A percentile compares a stretch with the other conserved stretches of the same genome.
Evolutionary conservation across 2,113 vertebrate species (phyloP).

Genomic region (Platysternon megacephalum): DNA sequence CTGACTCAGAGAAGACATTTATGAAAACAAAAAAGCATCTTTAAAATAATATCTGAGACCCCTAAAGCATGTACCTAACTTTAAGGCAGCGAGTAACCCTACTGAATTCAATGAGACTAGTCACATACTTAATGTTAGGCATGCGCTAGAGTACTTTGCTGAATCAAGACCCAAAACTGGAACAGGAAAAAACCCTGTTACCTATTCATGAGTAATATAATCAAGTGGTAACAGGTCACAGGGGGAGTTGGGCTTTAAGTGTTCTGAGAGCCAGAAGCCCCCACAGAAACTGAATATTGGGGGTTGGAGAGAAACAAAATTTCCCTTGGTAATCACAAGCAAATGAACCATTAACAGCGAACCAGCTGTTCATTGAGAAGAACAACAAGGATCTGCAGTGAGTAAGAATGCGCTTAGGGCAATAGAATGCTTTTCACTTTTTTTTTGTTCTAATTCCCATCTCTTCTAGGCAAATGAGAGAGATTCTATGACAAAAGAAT

Average conservation of each 20-base stretch:
- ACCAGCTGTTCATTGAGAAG: background rate
- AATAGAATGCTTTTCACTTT: background rate
- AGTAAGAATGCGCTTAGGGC: background rate
- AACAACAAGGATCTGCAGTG: background rate
- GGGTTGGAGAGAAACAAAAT: background rate
- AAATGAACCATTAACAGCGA: slow-evolving; percentile 1
- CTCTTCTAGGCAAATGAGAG: background rate
- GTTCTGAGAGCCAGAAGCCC: background rate
- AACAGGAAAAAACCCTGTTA: background rate
- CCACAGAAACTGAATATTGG: background rate
- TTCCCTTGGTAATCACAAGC: accelerated
- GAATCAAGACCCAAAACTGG: background rate
- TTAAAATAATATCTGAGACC: accelerated
- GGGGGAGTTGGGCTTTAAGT: background rate
- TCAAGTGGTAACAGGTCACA: accelerated
- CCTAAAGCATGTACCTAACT: background rate
- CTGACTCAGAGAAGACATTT: accelerated
- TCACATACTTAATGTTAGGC: accelerated
- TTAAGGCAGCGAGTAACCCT: background rate
- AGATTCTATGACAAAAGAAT: background rate
- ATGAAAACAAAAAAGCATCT: accelerated
- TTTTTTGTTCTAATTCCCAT: background rate
- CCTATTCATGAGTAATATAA: accelerated
- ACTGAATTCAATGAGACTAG: accelerated
- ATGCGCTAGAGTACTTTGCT: background rate